phyloP scores from a whole-genome alignment of 2,797 vertebrate genomes.

The Melanotaenia parkinsoni region DNA sequence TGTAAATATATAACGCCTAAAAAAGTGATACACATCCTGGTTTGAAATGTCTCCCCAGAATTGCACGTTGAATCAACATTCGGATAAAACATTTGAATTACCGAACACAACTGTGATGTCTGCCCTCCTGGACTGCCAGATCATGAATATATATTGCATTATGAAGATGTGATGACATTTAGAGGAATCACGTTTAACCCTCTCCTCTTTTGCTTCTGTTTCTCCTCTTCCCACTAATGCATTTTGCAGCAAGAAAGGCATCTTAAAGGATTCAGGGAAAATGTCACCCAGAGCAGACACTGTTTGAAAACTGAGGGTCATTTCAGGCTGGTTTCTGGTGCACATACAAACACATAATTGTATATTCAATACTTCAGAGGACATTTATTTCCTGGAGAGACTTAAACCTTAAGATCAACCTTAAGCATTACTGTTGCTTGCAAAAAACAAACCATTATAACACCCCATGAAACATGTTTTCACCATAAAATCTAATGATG shows the following conservation, averaged over 20 bases:
- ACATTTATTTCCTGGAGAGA: neutral
- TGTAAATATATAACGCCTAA: constrained; percentile 31
- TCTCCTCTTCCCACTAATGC: constrained; percentile 73
- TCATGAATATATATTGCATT: constrained; percentile 88
- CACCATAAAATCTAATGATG: neutral
- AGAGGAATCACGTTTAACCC: constrained; percentile 84
- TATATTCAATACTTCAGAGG: neutral
- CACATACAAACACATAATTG: constrained; percentile 21
- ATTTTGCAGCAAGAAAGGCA: constrained; percentile 80
- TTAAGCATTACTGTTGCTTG: neutral
- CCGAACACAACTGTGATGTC: constrained; percentile 76
- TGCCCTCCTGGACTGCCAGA: constrained; percentile 78
- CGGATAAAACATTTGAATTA: constrained; percentile 82
- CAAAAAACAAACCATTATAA: neutral
- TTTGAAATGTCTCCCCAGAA: constrained; percentile 54
- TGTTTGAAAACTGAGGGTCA: constrained; percentile 75
- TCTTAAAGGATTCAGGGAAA: constrained; percentile 82
- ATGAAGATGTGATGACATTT: constrained; percentile 86
- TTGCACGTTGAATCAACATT: constrained; percentile 71
- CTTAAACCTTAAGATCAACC: neutral
- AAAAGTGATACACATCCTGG: constrained; percentile 43
- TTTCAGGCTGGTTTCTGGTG: constrained; percentile 66
- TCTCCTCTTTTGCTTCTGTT: constrained; percentile 74
- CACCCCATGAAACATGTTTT: neutral
- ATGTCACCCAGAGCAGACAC: constrained; percentile 76